Evolutionary conservation across 2,888 invertebrate genomes (phyloP).

Genomic region (Pachycephus smyrnensis): DNA sequence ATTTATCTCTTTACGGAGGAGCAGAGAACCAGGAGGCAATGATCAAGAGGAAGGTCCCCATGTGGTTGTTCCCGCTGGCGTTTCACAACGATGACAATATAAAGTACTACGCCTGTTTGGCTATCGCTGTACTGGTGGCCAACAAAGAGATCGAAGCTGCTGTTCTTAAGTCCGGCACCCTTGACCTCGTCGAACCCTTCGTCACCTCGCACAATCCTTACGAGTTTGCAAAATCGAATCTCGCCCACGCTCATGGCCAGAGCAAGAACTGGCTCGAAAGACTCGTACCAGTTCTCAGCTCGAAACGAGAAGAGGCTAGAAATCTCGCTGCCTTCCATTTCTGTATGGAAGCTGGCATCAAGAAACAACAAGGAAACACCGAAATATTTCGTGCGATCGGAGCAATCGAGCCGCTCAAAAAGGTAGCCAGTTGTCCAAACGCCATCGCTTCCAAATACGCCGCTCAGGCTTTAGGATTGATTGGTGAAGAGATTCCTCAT

Average conservation of each 20-base stretch:
- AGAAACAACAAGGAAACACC: conserved; percentile 91
- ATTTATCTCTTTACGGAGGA: conserved; percentile 95
- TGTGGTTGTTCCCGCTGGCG: conserved; percentile 98
- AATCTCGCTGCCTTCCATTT: conserved; percentile 98
- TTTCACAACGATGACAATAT: conserved; percentile 97
- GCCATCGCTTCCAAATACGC: conserved; percentile 98
- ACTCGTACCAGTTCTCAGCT: conserved; percentile 93
- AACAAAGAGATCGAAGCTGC: conserved; percentile 98
- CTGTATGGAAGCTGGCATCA: conserved; percentile 99
- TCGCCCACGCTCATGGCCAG: conserved; percentile 95
- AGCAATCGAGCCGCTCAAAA: conserved; percentile 94
- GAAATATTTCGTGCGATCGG: conserved; percentile 94
- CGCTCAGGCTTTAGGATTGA: conserved; percentile 88
- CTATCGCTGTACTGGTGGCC: conserved; percentile 95
- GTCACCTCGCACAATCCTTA: conserved; percentile 94
- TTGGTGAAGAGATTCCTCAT: conserved; percentile 97
- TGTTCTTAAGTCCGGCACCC: conserved; percentile 94
- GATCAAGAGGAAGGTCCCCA: conserved; percentile 93
- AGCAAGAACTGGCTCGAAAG: conserved; percentile 94
- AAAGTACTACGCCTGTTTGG: conserved; percentile 98
- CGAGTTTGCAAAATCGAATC: conserved; percentile 92
- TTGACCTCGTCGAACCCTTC: conserved; percentile 97
- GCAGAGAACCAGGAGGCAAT: conserved; percentile 97
- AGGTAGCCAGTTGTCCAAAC: conserved; percentile 97
- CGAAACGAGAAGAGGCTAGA: conserved; percentile 94